phyloP scores from a whole-genome alignment of 2,113 vertebrate species.

The Fregetta grallaria region DNA sequence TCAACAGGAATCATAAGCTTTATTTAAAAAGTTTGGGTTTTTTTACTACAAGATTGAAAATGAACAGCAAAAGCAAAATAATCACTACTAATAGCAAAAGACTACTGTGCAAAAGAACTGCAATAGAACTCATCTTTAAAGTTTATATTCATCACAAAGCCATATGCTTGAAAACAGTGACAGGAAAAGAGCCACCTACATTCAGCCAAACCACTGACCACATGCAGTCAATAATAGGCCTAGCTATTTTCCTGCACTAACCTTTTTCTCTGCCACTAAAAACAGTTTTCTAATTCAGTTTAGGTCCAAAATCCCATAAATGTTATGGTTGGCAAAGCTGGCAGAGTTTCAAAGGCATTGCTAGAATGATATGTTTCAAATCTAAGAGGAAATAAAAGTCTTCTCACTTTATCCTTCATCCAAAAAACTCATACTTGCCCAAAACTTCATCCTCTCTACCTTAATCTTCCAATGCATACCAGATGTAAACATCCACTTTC shows the following conservation, averaged over 20 bases:
- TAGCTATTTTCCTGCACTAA: constrained; percentile 73
- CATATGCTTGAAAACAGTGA: constrained; percentile 63
- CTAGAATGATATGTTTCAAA: constrained; percentile 66
- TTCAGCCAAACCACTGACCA: constrained; percentile 67
- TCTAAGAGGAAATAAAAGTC: constrained; percentile 60
- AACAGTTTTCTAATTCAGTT: constrained; percentile 67
- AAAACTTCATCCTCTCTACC: constrained; percentile 53
- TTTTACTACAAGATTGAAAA: not conserved
- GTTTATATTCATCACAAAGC: constrained; percentile 51
- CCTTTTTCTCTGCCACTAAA: constrained; percentile 70
- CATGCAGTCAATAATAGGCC: constrained; percentile 70
- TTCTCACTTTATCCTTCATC: constrained; percentile 63
- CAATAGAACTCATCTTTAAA: constrained; percentile 36
- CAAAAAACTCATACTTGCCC: constrained; percentile 53
- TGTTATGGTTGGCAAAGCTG: constrained; percentile 55
- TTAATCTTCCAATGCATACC: constrained; percentile 58
- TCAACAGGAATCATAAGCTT: constrained; percentile 10
- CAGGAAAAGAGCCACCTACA: constrained; percentile 73
- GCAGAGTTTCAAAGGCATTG: constrained; percentile 60
- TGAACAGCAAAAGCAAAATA: not conserved
- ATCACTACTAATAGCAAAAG: constrained; percentile 3
- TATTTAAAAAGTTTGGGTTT: not conserved
- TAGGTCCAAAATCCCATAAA: constrained; percentile 64
- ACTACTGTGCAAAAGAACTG: constrained; percentile 24
- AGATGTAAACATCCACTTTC: constrained; percentile 53